These are phyloP conservation scores for Ammospiza caudacuta DNA, from an alignment of 2,113 vertebrate genomes.

Conservation along the genomic window DNA sequence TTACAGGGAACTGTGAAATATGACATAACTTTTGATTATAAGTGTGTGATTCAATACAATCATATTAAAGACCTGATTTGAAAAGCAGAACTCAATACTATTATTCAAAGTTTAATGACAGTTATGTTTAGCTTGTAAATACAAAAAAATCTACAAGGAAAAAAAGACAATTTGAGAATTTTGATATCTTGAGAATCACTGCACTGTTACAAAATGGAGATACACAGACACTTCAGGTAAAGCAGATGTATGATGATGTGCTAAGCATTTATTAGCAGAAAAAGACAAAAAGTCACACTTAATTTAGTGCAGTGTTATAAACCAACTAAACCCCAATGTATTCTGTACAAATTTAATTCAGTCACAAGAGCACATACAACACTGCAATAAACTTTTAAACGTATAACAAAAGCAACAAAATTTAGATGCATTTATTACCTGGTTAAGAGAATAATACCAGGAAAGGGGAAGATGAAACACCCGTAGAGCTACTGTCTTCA, in stretches of 20 bases:
- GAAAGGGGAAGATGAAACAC: slow-evolving; percentile 86
- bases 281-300: not conserved
- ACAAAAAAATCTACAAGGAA: not conserved
- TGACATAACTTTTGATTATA: not conserved
- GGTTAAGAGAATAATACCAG: slow-evolving; percentile 83
- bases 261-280: not conserved
- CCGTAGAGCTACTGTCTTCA: slow-evolving; percentile 79
- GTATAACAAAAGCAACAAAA: not conserved
- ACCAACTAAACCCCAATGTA: not conserved
- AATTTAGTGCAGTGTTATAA: not conserved
- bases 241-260: not conserved
- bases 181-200: not conserved
- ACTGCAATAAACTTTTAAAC: not conserved
- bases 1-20: not conserved
- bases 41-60: not conserved
- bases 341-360: not conserved
- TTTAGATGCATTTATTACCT: slow-evolving; percentile 73
- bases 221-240: no score
- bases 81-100: not conserved
- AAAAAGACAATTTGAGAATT: not conserved
- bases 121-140: not conserved
- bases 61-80: not conserved
- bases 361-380: not conserved
- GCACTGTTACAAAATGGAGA: not conserved
- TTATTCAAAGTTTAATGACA: not conserved